Evolutionary conservation across 23 tunicate species (phyloP).

Genomic region (Botrylloides violaceus): DNA sequence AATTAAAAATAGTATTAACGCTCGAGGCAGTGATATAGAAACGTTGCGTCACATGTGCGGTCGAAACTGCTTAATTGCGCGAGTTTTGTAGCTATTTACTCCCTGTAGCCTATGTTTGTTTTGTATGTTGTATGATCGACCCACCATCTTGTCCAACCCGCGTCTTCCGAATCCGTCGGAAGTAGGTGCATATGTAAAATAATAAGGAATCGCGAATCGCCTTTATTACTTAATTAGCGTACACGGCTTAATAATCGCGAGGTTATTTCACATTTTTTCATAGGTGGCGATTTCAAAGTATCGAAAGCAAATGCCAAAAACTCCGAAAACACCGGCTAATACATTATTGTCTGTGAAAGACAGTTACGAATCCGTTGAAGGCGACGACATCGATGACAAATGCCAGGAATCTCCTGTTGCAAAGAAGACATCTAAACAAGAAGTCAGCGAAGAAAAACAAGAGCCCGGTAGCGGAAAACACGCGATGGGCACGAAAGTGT

Average conservation of each 20-base stretch:
- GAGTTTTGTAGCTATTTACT: too few relatives aligned
- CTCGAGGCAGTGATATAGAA: too few relatives aligned
- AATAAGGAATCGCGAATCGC: too few relatives aligned
- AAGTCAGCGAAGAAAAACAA: neutral
- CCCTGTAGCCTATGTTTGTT: too few relatives aligned
- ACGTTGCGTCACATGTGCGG: too few relatives aligned
- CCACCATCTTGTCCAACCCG: too few relatives aligned
- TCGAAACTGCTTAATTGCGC: too few relatives aligned
- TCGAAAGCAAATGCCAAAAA: neutral
- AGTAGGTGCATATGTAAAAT: too few relatives aligned
- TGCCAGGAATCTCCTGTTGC: conserved; percentile 7
- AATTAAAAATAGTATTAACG: too few relatives aligned
- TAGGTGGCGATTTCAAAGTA: conserved; percentile 8
- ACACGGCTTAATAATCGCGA: neutral
- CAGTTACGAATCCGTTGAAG: neutral
- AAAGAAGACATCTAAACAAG: neutral
- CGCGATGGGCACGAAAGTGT: conserved; percentile 21
- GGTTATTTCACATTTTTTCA: neutral
- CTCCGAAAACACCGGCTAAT: neutral
- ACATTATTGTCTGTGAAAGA: neutral
- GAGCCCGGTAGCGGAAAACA: neutral
- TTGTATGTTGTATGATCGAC: too few relatives aligned
- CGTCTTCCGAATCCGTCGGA: too few relatives aligned
- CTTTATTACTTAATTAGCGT: neutral
- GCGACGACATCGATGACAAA: neutral